These are phyloP conservation scores for Cryptosula pallasiana DNA, from an alignment of 2,888 invertebrate genomes.

Conservation along the genomic window DNA sequence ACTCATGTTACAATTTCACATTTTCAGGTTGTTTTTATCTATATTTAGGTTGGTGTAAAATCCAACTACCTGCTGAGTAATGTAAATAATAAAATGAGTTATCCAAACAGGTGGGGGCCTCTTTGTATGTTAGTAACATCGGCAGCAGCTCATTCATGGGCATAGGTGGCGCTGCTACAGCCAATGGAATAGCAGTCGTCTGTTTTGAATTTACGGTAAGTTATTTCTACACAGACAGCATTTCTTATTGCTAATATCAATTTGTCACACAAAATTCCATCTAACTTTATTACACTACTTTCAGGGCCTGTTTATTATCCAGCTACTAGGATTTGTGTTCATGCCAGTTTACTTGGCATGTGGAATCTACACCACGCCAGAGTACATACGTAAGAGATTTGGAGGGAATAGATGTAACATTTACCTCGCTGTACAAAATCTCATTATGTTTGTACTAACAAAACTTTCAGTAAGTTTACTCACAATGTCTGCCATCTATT, in stretches of 20 bases:
- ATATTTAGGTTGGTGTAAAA: too few species aligned
- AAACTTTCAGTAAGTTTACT: constrained; percentile 23
- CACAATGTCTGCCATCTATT: too few species aligned
- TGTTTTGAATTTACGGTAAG: constrained; percentile 24
- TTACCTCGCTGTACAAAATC: constrained; percentile 19
- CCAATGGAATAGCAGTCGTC: constrained; percentile 25
- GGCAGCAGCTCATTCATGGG: constrained; percentile 26
- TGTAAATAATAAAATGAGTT: background rate
- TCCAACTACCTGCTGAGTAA: too few species aligned
- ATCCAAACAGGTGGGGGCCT: constrained; percentile 23
- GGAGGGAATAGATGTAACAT: constrained; percentile 20
- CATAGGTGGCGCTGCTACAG: constrained; percentile 23
- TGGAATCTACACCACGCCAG: constrained; percentile 34
- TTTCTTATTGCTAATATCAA: too few species aligned
- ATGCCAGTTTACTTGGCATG: constrained; percentile 49
- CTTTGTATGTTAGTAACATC: constrained; percentile 26
- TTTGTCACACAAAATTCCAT: too few species aligned
- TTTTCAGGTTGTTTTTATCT: too few species aligned
- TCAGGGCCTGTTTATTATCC: constrained; percentile 38
- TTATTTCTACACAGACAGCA: too few species aligned
- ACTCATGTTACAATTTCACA: too few species aligned
- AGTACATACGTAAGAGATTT: constrained; percentile 18
- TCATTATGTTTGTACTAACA: constrained; percentile 22
- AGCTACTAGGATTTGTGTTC: constrained; percentile 46
- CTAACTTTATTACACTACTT: too few species aligned